These are phyloP conservation scores for Troilus luridus DNA, from an alignment of 2,888 invertebrate species.

Conservation along the genomic window DNA sequence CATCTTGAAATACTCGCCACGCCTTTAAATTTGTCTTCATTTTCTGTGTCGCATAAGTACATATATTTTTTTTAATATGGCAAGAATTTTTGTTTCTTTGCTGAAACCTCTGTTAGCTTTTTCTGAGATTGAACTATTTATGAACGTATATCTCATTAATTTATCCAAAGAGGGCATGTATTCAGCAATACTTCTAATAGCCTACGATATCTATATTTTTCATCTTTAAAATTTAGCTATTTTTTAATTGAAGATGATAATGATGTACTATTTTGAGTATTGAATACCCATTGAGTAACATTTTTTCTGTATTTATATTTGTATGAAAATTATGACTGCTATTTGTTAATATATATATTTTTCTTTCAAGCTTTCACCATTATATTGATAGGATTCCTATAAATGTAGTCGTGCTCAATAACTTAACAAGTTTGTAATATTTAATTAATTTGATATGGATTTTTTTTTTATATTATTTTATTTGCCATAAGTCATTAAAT, in stretches of 20 bases:
- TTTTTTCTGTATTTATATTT: slow-evolving; percentile 51
- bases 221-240: slow-evolving; percentile 38
- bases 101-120: slow-evolving; percentile 52
- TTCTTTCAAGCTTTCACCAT: slow-evolving; percentile 52
- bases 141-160: slow-evolving; percentile 44
- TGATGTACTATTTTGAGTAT: slow-evolving; percentile 52
- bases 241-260: slow-evolving; percentile 51
- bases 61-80: slow-evolving; percentile 54
- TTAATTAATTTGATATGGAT: slow-evolving; percentile 58
- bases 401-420: slow-evolving; percentile 55
- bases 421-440: slow-evolving; percentile 46
- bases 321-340: slow-evolving; percentile 50
- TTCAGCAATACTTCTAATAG: slow-evolving; percentile 49
- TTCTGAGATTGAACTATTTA: slow-evolving; percentile 47
- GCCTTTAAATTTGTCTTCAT: slow-evolving; percentile 50
- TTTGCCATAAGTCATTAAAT: slow-evolving; percentile 54
- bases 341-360: slow-evolving; percentile 50
- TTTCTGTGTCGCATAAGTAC: slow-evolving; percentile 57
- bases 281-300: slow-evolving; percentile 18
- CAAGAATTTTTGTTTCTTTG: slow-evolving; percentile 53
- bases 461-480: slow-evolving; percentile 49
- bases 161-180: slow-evolving; percentile 37
- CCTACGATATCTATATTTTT: slow-evolving; percentile 49
- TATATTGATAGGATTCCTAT: slow-evolving; percentile 53
- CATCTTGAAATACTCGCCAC: slow-evolving; percentile 71